A percentile compares a stretch with the other conserved stretches of the same genome.
These are phyloP conservation scores for Cavia porcellus DNA, from an alignment of 2,113 vertebrate species.

Conservation along the genomic window DNA sequence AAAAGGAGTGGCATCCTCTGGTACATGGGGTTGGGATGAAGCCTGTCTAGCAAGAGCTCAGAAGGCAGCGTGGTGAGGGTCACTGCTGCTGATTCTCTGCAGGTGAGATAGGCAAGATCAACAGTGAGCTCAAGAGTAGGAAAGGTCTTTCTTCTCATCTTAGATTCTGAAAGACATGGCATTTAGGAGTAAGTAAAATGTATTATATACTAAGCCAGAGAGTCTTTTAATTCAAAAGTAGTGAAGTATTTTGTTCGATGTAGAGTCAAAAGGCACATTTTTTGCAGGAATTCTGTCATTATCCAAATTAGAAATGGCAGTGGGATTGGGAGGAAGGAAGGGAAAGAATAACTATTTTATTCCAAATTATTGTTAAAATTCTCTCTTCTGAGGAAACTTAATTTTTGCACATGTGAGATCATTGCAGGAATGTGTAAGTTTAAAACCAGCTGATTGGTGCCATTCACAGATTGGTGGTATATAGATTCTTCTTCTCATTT, in stretches of 20 bases:
- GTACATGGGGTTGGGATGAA: conserved; percentile 99
- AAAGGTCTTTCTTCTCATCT: neutral
- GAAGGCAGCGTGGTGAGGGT: conserved; percentile 95
- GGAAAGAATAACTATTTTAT: neutral
- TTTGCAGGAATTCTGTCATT: neutral
- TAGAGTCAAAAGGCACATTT: conserved; percentile 2
- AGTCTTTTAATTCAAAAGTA: conserved; percentile 20
- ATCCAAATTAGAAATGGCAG: neutral
- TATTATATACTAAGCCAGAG: neutral
- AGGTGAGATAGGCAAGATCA: conserved; percentile 62
- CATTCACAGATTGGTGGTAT: neutral
- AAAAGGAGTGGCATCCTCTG: conserved; percentile 97
- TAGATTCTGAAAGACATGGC: neutral
- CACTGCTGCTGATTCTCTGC: conserved; percentile 92
- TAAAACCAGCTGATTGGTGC: neutral
- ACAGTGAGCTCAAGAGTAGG: neutral
- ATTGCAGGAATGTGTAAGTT: neutral
- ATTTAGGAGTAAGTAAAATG: neutral
- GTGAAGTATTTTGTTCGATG: neutral
- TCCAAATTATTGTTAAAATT: neutral
- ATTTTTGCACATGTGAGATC: neutral
- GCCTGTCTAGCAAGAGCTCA: conserved; percentile 95
- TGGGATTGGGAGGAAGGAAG: neutral
- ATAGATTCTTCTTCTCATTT: neutral
- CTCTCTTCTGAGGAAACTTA: neutral